Percentiles rank a stretch among this genome's conserved stretches.
phyloP scores from a whole-genome alignment of 1,140 invertebrate species.

The Drosophila tropicalis region DNA sequence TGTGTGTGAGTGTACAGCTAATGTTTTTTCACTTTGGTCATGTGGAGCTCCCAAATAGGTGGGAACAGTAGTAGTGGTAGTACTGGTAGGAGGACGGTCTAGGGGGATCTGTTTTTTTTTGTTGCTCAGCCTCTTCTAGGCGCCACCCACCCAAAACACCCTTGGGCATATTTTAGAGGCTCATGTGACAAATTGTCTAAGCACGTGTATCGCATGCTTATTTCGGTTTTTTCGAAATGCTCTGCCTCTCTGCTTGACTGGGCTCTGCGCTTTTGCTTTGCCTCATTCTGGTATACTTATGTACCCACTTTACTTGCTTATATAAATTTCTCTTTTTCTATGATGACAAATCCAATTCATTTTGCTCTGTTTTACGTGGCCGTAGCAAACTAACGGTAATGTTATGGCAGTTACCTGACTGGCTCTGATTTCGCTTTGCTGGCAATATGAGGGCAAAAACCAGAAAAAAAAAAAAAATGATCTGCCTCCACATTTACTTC shows the following conservation, averaged over 20 bases:
- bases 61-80: too few relatives aligned
- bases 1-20: conserved; percentile 43
- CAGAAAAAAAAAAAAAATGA: conserved; percentile 54
- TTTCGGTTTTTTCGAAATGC: conserved; percentile 26
- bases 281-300: conserved; percentile 5
- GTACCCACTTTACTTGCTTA: conserved; percentile 10
- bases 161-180: conserved; percentile 82
- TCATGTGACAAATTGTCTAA: conserved; percentile 81
- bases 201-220: conserved; percentile 81
- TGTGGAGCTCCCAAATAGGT: conserved; percentile 10
- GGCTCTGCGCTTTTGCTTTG: conserved; percentile 24
- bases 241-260: conserved; percentile 29
- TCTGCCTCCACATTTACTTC: conserved; percentile 46
- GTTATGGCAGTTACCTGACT: conserved; percentile 48
- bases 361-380: conserved; percentile 61
- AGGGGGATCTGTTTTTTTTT: background rate
- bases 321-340: conserved; percentile 40
- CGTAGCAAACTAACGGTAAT: conserved; percentile 71
- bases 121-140: conserved; percentile 30
- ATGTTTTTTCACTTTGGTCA: conserved; percentile 50
- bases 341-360: conserved; percentile 79
- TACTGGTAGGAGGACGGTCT: too few relatives aligned
- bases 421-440: conserved; percentile 53
- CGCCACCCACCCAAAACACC: conserved; percentile 51
- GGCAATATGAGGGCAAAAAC: conserved; percentile 32